These are phyloP conservation scores for Thinocorus orbignyianus DNA, from an alignment of 2,113 vertebrate genomes.

Conservation along the genomic window DNA sequence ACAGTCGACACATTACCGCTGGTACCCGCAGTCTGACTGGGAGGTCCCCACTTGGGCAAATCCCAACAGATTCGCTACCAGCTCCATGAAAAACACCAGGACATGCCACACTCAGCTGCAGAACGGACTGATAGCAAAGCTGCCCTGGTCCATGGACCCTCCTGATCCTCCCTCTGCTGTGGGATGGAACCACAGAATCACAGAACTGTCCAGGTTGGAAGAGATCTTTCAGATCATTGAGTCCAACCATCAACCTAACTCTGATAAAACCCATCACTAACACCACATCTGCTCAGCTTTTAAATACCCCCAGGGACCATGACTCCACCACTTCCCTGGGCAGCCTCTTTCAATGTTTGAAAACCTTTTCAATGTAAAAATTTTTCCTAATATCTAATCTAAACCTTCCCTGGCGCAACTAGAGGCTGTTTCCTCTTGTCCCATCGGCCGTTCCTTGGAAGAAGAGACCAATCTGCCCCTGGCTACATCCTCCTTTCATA, in stretches of 20 bases:
- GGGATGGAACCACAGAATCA: background rate
- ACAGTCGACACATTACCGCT: accelerated
- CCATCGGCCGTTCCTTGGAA: background rate
- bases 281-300: background rate
- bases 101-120: accelerated
- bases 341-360: background rate
- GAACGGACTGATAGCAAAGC: accelerated
- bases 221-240: background rate
- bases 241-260: background rate
- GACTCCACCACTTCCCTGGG: background rate
- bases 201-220: background rate
- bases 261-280: background rate
- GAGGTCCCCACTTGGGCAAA: background rate
- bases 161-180: background rate
- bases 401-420: background rate
- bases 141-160: background rate
- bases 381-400: background rate
- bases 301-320: background rate
- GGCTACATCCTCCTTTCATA: background rate
- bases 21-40: background rate
- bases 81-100: background rate
- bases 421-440: background rate
- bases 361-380: background rate
- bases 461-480: background rate
- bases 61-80: background rate